Percentiles rank a stretch among this genome's conserved stretches.
Evolutionary conservation across 2,888 invertebrate species (phyloP).

Genomic region (Drosophila percnosoma): DNA sequence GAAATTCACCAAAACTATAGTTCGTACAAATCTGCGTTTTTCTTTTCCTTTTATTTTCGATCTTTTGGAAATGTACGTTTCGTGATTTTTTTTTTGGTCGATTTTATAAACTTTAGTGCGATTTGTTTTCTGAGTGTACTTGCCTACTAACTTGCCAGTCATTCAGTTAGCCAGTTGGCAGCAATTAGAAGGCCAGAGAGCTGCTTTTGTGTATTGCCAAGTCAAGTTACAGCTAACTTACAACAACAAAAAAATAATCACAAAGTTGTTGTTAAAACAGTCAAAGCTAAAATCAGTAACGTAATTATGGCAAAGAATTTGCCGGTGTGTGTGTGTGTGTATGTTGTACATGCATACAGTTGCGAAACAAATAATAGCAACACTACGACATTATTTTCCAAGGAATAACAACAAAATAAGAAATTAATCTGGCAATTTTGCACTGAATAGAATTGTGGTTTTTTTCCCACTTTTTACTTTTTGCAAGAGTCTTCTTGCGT

Average conservation of each 20-base stretch:
- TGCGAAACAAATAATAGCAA: not conserved
- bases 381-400: not conserved
- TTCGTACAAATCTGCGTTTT: not conserved
- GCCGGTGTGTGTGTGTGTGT: conserved; percentile 1
- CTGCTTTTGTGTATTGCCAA: not conserved
- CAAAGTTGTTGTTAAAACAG: conserved; percentile 12
- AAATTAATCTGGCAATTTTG: not conserved
- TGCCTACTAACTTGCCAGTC: conserved; percentile 3
- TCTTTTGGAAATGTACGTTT: not conserved
- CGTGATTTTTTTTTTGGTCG: not conserved
- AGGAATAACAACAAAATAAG: not conserved
- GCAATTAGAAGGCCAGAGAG: not conserved
- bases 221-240: conserved; percentile 7
- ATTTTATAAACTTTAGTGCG: not conserved
- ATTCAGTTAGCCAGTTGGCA: conserved; percentile 1
- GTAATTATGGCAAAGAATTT: conserved; percentile 34
- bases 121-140: not conserved
- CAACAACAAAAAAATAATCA: conserved; percentile 1
- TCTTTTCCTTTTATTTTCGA: not conserved
- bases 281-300: conserved; percentile 37
- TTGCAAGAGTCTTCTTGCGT: too few species aligned
- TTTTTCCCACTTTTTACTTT: too few species aligned
- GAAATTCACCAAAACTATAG: not conserved
- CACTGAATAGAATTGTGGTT: too few species aligned
- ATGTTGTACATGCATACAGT: conserved; percentile 4